These are phyloP conservation scores for Hydrotaea cyrtoneurina DNA, from an alignment of 2,888 invertebrate genomes.

Conservation along the genomic window DNA sequence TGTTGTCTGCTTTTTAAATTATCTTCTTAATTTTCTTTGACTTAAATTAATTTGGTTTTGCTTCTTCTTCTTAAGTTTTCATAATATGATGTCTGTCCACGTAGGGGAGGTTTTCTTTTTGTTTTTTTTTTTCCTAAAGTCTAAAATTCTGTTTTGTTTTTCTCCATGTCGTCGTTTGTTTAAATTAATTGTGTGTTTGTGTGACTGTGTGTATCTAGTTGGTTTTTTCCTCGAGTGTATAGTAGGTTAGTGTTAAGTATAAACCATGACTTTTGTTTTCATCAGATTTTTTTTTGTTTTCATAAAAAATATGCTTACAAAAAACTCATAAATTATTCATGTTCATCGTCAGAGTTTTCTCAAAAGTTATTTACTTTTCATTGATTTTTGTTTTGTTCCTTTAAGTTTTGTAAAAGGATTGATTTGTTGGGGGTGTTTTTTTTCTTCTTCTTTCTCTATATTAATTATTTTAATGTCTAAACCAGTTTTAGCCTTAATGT, in stretches of 20 bases:
- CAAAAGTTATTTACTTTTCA: slow-evolving; percentile 43
- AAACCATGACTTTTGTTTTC: slow-evolving; percentile 55
- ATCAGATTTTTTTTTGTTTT: slow-evolving; percentile 15
- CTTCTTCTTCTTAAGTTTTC: slow-evolving; percentile 35
- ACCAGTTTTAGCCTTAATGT: slow-evolving; percentile 67
- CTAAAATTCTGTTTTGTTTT: slow-evolving; percentile 58
- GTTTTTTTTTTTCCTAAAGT: slow-evolving; percentile 58
- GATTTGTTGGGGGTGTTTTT: background rate
- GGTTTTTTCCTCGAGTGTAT: slow-evolving; percentile 44
- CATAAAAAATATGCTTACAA: slow-evolving; percentile 62
- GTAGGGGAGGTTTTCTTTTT: too few species aligned
- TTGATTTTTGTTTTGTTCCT: slow-evolving; percentile 54
- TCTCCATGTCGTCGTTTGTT: slow-evolving; percentile 25
- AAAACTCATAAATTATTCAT: slow-evolving; percentile 45
- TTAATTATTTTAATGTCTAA: slow-evolving; percentile 68
- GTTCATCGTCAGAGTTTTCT: slow-evolving; percentile 55
- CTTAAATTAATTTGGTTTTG: slow-evolving; percentile 53
- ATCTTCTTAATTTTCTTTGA: slow-evolving; percentile 50
- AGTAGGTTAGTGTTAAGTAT: slow-evolving; percentile 54
- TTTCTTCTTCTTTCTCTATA: slow-evolving; percentile 11
- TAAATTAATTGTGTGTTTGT: slow-evolving; percentile 23
- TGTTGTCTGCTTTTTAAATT: slow-evolving; percentile 21
- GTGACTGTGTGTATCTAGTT: slow-evolving; percentile 67
- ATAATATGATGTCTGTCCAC: slow-evolving; percentile 53
- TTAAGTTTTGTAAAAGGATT: slow-evolving; percentile 48